Percentiles rank a stretch among this genome's conserved stretches.
Conservation (phyloP, 2,888 invertebrate species). For the Calliphora vomitoria region DNA sequence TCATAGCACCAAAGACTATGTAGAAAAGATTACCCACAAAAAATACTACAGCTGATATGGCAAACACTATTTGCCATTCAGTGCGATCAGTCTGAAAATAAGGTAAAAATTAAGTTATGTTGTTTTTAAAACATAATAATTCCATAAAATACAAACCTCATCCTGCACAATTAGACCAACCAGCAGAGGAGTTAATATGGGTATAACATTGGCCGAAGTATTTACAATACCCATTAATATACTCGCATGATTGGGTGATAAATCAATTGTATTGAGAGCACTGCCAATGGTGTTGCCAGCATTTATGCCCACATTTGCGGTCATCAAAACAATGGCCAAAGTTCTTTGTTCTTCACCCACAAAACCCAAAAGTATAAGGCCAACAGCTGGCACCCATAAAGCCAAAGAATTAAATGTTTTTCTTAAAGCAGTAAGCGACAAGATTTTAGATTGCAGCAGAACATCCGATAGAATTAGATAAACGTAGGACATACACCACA, state of each 20-base stretch:
- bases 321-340: slow-evolving; percentile 85
- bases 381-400: slow-evolving; percentile 86
- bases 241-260: slow-evolving; percentile 89
- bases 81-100: slow-evolving; percentile 81
- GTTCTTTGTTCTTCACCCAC: slow-evolving; percentile 81
- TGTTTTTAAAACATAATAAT: not conserved
- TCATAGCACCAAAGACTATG: slow-evolving; percentile 85
- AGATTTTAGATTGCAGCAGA: slow-evolving; percentile 82
- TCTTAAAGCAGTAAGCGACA: slow-evolving; percentile 81
- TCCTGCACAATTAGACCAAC: slow-evolving; percentile 86
- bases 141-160: slow-evolving; percentile 84
- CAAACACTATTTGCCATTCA: slow-evolving; percentile 87
- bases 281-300: slow-evolving; percentile 87
- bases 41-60: slow-evolving; percentile 85
- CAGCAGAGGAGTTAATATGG: slow-evolving; percentile 87
- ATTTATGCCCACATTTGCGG: slow-evolving; percentile 86
- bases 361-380: slow-evolving; percentile 86
- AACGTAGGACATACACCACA: slow-evolving; percentile 85
- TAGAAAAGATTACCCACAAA: slow-evolving; percentile 86
- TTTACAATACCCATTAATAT: slow-evolving; percentile 89
- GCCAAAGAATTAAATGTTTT: slow-evolving; percentile 81
- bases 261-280: slow-evolving; percentile 88
- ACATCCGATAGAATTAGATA: slow-evolving; percentile 85
- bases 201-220: slow-evolving; percentile 87
- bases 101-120: not conserved